Percentiles rank a stretch among this genome's conserved stretches.
Evolutionary conservation across 2,888 invertebrate species (phyloP).

Genomic region (Choristoneura rosaceana): DNA sequence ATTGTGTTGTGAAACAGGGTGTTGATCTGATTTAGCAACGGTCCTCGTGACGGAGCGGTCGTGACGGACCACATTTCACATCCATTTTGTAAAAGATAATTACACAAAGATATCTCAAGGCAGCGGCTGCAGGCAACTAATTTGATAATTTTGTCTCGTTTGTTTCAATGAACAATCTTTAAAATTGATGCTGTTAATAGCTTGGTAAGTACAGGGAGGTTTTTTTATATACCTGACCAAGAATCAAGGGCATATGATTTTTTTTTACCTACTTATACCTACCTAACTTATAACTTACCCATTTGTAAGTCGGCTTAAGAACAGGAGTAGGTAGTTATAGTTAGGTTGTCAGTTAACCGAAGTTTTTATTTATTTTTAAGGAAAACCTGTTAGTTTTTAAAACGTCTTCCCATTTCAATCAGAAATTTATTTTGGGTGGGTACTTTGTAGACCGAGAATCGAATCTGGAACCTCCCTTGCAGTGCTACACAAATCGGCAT

Average conservation of each 20-base stretch:
- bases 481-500: too few species aligned
- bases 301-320: too few species aligned
- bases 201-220: neutral
- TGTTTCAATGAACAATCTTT: conserved; percentile 27
- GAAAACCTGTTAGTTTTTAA: too few species aligned
- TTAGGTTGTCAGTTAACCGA: too few species aligned
- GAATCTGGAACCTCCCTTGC: too few species aligned
- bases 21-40: conserved; percentile 37
- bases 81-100: conserved; percentile 62
- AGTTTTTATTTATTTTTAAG: too few species aligned
- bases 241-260: too few species aligned
- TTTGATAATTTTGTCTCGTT: conserved; percentile 37
- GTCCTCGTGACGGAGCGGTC: conserved; percentile 50
- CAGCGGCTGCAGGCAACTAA: conserved; percentile 33
- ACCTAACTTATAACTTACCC: neutral
- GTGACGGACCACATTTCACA: conserved; percentile 55
- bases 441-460: too few species aligned
- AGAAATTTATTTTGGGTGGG: too few species aligned
- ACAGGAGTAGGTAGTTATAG: too few species aligned
- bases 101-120: conserved; percentile 52
- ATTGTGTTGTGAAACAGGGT: conserved; percentile 34
- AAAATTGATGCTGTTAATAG: conserved; percentile 21
- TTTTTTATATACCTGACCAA: neutral
- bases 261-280: too few species aligned
- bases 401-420: too few species aligned